Evolutionary conservation across 2,113 vertebrate genomes (phyloP), one percentile per base, ranked within the genome.

Genomic region (Calyptommatus sinebrachiatus): DNA sequence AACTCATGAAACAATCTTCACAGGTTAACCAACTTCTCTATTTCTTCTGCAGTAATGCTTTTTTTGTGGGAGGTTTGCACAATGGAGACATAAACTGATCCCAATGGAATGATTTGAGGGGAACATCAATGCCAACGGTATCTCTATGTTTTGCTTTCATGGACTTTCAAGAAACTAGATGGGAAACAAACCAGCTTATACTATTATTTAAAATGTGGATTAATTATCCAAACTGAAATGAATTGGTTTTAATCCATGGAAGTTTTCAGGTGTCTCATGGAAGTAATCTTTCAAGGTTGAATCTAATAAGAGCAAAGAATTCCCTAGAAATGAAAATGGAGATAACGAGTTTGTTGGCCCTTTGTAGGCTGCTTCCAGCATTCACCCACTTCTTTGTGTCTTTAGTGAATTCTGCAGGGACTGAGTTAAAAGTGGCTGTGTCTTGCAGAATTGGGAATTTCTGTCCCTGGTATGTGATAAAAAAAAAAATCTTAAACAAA

Each of bases 301-400:
- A 81, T 83, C 57, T 81, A 24, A 76, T 76, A 29, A 65, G 71
- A 78, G 48, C 73, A 65, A 67, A 26, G 0, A 4, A 85, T 80
- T 1, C 0, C 87, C 89, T 88, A 84, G 84, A 87, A 89, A 82
- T 80, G 68, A 76, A 81, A 72, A 83, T 74, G 65, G 80, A 66
- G 70, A 35, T 22, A 14, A 45, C 5, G 50, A 26, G 77, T 29
- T 41, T 35, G 57, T 0, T 0, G 77, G 73, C 57, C 31, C 79
- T 79, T 41, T 78, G 72, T 87, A 72, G 84, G 71, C 65, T 78
- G 67, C 81, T 78, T 35, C 57, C 76, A 2, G 0, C 21, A 75
- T n/a, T 53, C 53, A 35, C 61, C 62, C n/a, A 57, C 63, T 73
- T n/a, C 8, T 26, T 60, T 60, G 11, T 69, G 4, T 0, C 70